Conservation (phyloP, 1,140 invertebrate genomes). For the Megathymus violae region DNA sequence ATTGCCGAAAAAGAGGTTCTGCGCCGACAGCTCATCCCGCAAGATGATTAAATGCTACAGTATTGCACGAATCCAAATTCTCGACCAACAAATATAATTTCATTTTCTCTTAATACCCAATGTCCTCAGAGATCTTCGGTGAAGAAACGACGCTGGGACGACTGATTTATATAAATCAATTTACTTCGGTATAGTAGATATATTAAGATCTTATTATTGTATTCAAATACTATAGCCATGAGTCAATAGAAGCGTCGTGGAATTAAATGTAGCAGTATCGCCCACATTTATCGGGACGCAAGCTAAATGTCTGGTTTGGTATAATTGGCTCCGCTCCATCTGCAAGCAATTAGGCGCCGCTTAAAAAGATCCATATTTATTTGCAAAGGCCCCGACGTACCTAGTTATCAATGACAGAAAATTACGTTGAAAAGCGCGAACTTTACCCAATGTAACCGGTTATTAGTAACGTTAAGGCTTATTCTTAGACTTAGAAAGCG, state of each 20-base stretch:
- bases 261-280: constrained; percentile 43
- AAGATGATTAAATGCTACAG: too few relatives aligned
- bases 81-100: too few relatives aligned
- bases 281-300: constrained; percentile 54
- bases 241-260: constrained; percentile 40
- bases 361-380: constrained; percentile 79
- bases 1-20: too few relatives aligned
- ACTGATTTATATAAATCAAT: too few relatives aligned
- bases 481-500: too few relatives aligned
- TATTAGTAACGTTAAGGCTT: background rate
- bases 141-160: too few relatives aligned
- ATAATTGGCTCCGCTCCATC: constrained; percentile 78
- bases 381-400: constrained; percentile 49
- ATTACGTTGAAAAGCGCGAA: constrained; percentile 41
- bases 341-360: constrained; percentile 74
- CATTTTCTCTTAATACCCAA: too few relatives aligned
- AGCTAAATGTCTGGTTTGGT: constrained; percentile 61
- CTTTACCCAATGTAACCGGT: constrained; percentile 30
- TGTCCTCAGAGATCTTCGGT: too few relatives aligned
- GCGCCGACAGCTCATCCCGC: too few relatives aligned
- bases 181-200: too few relatives aligned
- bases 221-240: constrained; percentile 44
- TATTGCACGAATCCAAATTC: too few relatives aligned
- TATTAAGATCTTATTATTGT: background rate
- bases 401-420: constrained; percentile 39